Evolutionary conservation across 2,797 vertebrate genomes (phyloP), one percentile per base, ranked within the genome.

Genomic region (Cephalopachus bancanus): DNA sequence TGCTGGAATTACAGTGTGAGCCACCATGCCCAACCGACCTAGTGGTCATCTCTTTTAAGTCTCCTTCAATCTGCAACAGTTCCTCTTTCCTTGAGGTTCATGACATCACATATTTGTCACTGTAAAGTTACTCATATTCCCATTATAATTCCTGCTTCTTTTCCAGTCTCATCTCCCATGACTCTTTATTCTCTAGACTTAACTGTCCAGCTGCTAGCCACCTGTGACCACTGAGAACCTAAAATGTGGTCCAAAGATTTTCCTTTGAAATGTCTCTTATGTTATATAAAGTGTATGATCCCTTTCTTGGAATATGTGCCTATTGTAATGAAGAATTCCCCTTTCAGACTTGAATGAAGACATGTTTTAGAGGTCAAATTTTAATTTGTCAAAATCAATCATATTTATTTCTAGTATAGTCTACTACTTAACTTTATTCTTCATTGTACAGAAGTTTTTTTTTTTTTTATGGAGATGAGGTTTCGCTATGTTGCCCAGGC

Each of bases 391-490:
- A 92, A 84, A 89, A 89, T 81, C 24, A 44, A 44, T 44, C 44
- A 44, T 44, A 51, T 90, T 94, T 71, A 80, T 74, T 76, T 93
- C 30, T 83, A 76, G 30, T 83, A 20, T 51, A 92, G 26, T 87
- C 67, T 92, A 67, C 22, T n/a, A 83, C 57, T 76, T 94, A 69
- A 78, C 62, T 96, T 87, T 93, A 86, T 71, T 80, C 59, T 30
- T 96, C 49, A 83, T 51, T 53, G 49, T 71, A 83, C 0, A 84
- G 1, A 84, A 80, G 14, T 49, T 60, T 88, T 44, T 44, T 44
- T 44, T 44, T 44, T 44, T 44, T 44, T 44, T 5, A 44, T 44
- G 44, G 44, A 44, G 20, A 44, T 44, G 44, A 44, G 44, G 44
- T 44, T 44, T 44, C 44, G 44, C 44, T 44, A 44, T 44, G 44